Percentiles rank a stretch among this genome's conserved stretches.
Conservation (phyloP, 1,140 invertebrate species). For the Trichonephila clavipes region DNA sequence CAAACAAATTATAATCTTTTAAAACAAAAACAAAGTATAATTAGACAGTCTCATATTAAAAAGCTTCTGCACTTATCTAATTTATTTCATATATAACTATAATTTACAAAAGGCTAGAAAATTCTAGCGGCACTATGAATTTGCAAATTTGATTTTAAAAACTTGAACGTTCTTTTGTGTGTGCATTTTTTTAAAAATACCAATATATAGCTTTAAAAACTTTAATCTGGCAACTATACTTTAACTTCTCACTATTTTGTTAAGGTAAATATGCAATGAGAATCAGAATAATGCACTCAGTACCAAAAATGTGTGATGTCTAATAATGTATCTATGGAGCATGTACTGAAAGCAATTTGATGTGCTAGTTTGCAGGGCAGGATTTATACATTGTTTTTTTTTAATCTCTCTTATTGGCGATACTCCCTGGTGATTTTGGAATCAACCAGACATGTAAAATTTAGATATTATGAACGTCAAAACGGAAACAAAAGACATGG, state of each 20-base stretch:
- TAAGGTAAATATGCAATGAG: slow-evolving; percentile 30
- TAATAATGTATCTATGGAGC: slow-evolving; percentile 20
- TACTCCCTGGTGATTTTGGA: slow-evolving; percentile 46
- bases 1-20: slow-evolving; percentile 11
- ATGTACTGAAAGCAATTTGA: slow-evolving; percentile 11
- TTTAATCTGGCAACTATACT: slow-evolving; percentile 34
- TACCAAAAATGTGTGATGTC: neutral
- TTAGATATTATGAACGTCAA: slow-evolving; percentile 9
- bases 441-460: slow-evolving; percentile 39
- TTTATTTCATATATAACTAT: neutral
- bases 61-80: slow-evolving; percentile 2
- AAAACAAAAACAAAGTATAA: neutral
- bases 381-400: slow-evolving; percentile 37
- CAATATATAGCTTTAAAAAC: slow-evolving; percentile 63
- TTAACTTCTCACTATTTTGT: slow-evolving; percentile 63
- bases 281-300: slow-evolving; percentile 1
- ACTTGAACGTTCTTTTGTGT: slow-evolving; percentile 54
- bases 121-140: slow-evolving; percentile 67
- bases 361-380: slow-evolving; percentile 15
- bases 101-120: slow-evolving; percentile 67
- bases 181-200: slow-evolving; percentile 60
- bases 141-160: slow-evolving; percentile 67
- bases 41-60: neutral
- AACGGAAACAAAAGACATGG: neutral
- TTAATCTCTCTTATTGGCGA: slow-evolving; percentile 50